Evolutionary conservation across 1,140 invertebrate genomes (phyloP).

Genomic region (Aphelinus atriplicis): DNA sequence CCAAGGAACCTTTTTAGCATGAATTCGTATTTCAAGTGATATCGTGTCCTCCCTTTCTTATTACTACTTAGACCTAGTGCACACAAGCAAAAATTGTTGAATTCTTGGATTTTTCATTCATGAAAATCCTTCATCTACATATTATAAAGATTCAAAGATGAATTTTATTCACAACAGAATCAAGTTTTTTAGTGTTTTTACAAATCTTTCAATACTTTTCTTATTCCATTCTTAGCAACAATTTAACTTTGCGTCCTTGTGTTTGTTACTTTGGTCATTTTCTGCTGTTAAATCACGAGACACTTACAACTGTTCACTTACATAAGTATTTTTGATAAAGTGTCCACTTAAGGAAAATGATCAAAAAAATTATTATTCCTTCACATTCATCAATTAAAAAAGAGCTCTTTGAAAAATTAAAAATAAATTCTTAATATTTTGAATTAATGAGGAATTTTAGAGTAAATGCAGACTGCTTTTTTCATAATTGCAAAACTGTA

Average conservation of each 20-base stretch:
- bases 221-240: constrained; percentile 35
- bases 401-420: no score
- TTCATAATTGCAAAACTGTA: constrained; percentile 20
- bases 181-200: constrained; percentile 31
- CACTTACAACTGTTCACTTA: background rate
- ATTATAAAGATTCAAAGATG: constrained; percentile 4
- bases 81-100: constrained; percentile 18
- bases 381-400: constrained; percentile 14
- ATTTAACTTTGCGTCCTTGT: constrained; percentile 34
- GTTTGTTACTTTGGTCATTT: constrained; percentile 34
- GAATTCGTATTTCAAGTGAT: constrained; percentile 35
- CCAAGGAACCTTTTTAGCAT: constrained; percentile 27
- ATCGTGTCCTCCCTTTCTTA: constrained; percentile 28
- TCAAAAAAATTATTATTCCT: constrained; percentile 6
- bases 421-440: no score
- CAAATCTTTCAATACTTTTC: constrained; percentile 32
- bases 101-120: constrained; percentile 5
- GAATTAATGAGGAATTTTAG: background rate
- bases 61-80: constrained; percentile 32
- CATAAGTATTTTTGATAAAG: background rate
- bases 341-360: constrained; percentile 17
- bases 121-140: constrained; percentile 11
- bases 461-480: constrained; percentile 2
- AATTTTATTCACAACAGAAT: background rate
- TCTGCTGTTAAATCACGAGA: constrained; percentile 22